These are phyloP conservation scores for Melipona quadrifasciata DNA, from an alignment of 1,140 invertebrate species.

Conservation along the genomic window DNA sequence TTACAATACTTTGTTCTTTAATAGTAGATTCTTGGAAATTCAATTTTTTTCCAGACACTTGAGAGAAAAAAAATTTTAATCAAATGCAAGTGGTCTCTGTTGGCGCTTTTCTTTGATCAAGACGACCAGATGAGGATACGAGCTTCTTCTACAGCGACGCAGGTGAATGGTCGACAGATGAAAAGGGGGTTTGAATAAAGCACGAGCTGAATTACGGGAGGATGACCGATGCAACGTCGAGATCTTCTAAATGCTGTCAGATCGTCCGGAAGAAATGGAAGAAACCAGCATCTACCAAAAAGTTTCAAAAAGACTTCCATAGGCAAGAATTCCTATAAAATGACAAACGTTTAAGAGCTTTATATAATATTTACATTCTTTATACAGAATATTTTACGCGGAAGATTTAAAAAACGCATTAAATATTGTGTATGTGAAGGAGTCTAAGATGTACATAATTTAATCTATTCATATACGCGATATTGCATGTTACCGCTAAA, in stretches of 20 bases:
- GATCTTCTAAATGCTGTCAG: background rate
- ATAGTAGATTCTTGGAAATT: background rate
- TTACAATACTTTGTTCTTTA: background rate
- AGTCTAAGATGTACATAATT: no score
- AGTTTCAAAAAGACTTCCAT: background rate
- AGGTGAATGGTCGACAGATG: slow-evolving; percentile 36
- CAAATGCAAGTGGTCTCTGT: background rate
- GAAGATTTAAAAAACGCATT: background rate
- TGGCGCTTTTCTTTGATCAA: no score
- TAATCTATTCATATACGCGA: background rate
- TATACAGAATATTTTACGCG: background rate
- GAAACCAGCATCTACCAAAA: background rate
- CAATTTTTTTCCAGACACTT: background rate
- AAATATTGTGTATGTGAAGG: background rate
- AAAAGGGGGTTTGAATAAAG: slow-evolving; percentile 46
- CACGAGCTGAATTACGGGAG: slow-evolving; percentile 18
- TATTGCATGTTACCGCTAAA: background rate
- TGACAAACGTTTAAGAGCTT: background rate
- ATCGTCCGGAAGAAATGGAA: background rate
- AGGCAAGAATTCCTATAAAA: slow-evolving; percentile 4
- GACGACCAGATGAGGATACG: background rate
- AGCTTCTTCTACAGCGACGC: slow-evolving; percentile 1
- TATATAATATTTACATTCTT: background rate
- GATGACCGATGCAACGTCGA: slow-evolving; percentile 31
- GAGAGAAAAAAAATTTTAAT: slow-evolving; percentile 6